Evolutionary conservation across 2,888 invertebrate species (phyloP).

Genomic region (Drosophila longiperda): DNA sequence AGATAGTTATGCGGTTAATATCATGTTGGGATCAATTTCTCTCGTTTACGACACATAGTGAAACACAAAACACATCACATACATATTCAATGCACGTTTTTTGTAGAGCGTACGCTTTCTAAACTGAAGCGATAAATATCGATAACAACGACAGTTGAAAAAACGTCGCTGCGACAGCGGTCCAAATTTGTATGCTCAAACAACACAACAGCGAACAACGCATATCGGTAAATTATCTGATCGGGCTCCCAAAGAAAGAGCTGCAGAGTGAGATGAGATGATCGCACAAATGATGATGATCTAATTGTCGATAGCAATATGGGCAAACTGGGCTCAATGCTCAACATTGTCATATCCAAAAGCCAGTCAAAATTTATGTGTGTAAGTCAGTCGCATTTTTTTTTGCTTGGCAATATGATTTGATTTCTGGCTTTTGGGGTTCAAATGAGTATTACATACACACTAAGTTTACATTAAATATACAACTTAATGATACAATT

Average conservation of each 20-base stretch:
- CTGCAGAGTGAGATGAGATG: conserved; percentile 49
- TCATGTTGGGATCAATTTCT: conserved; percentile 37
- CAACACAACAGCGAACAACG: conserved; percentile 73
- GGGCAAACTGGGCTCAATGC: conserved; percentile 18
- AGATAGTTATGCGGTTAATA: conserved; percentile 66
- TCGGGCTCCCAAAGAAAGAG: conserved; percentile 47
- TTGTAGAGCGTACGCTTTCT: conserved; percentile 15
- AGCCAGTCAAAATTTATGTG: conserved; percentile 7
- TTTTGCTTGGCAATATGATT: not conserved
- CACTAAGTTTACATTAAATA: conserved; percentile 42
- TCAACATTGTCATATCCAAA: conserved; percentile 22
- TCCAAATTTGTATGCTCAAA: conserved; percentile 9
- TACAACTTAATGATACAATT: conserved; percentile 43
- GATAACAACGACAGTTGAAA: conserved; percentile 21
- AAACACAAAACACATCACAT: conserved; percentile 53
- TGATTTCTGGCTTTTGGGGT: conserved; percentile 25
- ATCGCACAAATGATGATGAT: conserved; percentile 38
- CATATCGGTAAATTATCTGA: conserved; percentile 47
- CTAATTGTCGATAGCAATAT: conserved; percentile 31
- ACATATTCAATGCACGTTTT: conserved; percentile 17
- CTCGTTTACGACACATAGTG: conserved; percentile 50
- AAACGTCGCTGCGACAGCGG: conserved; percentile 8
- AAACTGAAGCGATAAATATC: conserved; percentile 23
- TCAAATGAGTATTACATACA: conserved; percentile 39
- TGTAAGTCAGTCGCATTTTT: conserved; percentile 4